Base-by-base conservation (phyloP, 1,140 invertebrate genomes). In the Ips typographus region DNA sequence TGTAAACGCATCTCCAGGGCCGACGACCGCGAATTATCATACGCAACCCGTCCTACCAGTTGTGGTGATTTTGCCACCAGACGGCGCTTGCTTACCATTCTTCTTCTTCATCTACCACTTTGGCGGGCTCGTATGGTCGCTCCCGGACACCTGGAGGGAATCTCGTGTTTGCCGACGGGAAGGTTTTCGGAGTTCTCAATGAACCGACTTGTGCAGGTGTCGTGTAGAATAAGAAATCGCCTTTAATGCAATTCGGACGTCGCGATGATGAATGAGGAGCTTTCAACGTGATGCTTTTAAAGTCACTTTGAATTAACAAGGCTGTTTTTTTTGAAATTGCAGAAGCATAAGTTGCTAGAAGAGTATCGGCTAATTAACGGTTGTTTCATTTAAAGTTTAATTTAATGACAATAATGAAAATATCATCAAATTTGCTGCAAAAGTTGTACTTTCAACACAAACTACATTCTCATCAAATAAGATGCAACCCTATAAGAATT, bases 11-110 rank as follows among this genome's bases (percentile, higher is more conserved):
- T 7, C 57, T 6, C 5, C 43, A 56, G 57, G 73, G 72, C 73
- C 73, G 71, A 63, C 77, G 76, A 76, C 75, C 75, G 77, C 73
- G 64, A 65, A 78, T 78, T 78, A 78, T 76, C 76, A 76, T 77
- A 77, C 74, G 71, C 73, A 78, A 79, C 76, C 70, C 71, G 76
- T 78, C 75, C 73, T 77, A 76, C 77, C 75, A 79, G 77, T 79
- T 78, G 76, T 75, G 8, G 74, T 74, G 8, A 77, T 73, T 77
- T 72, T 73, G 75, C 64, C 72, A 69, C 58, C 60, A 63, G 63
- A 66, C 70, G 56, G 62, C 63, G 64, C 43, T 58, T 4, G 47
- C 38, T 38, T 63, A 55, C 61, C 59, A 42, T 37, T 52, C 40
- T 51, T 63, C 53, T 43, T 58, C 52, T 1, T 4, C 55, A 40